Evolutionary conservation across 64 coral and sea anemone species (phyloP), one percentile per base, ranked within the genome.

Genomic region (Stylophora pistillata): DNA sequence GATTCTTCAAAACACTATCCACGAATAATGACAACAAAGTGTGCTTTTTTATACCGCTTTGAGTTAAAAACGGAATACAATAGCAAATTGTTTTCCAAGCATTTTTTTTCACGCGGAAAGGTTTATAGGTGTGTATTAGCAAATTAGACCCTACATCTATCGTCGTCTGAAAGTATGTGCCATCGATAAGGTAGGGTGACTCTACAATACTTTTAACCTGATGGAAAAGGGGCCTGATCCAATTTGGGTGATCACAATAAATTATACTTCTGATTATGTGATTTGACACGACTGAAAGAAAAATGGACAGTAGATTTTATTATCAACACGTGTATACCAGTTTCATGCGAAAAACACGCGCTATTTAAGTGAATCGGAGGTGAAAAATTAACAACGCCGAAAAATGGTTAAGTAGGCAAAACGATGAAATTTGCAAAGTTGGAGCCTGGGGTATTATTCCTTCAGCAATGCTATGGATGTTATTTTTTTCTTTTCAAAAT

Each of bases 81-180:
- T 69, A 54, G 69, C 60, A 84, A 70, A 1, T 63, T 84, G 80
- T 84, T 84, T 54, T n/a, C 58, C 20, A 16, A 80, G 10, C n/a
- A 13, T 29, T 23, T 65, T 23, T 53, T 82, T 23, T 31, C 79
- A 34, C 60, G 32, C 29, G 23, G 79, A 65, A 17, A 23, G 31
- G 21, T 47, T 7, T 47, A 47, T 47, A 47, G 37, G 37, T 47
- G 37, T 47, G 37, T 17, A 80, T 16, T 13, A 59, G 58, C 11
- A 82, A 65, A 82, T 82, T 11, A 65, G 25, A n/a, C 16, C 66
- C 53, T 62, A 84, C 62, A 23, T 68, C 80, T 69, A 53, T 84
- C 80, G 69, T 15, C 63, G 15, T 84, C 53, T 33, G 18, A 0
- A 15, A 65, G 23, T 32, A 47, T 70, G 60, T 84, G 80, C n/a